Conservation (phyloP, 1,140 invertebrate species). For the Orius insidiosus region DNA sequence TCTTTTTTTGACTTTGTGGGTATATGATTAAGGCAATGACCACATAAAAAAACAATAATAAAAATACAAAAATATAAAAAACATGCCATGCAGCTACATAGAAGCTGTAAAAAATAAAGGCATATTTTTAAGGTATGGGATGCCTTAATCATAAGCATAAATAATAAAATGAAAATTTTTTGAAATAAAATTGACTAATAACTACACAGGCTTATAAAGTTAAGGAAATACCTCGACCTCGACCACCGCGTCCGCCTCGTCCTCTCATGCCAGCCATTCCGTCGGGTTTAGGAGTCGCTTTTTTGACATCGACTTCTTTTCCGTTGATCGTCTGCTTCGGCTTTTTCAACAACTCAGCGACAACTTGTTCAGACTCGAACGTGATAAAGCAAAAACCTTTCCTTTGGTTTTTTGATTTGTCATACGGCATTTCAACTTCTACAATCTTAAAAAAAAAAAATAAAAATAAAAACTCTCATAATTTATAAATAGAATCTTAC, state of each 20-base stretch:
- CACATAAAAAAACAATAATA: neutral
- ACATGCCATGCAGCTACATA: neutral
- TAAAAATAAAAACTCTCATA: no score
- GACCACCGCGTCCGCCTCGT: constrained; percentile 46
- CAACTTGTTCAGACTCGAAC: constrained; percentile 82
- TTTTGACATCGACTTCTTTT: constrained; percentile 88
- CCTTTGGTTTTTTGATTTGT: constrained; percentile 88
- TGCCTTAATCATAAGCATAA: neutral
- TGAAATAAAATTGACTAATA: neutral
- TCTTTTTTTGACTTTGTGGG: no score
- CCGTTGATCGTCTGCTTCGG: constrained; percentile 83
- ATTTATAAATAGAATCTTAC: no score
- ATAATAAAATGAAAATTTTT: neutral
- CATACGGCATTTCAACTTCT: constrained; percentile 89
- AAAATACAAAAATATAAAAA: neutral
- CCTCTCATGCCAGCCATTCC: constrained; percentile 52
- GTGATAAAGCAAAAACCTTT: constrained; percentile 92
- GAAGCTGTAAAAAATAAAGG: neutral
- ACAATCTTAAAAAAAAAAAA: constrained; percentile 74
- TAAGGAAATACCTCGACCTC: constrained; percentile 25
- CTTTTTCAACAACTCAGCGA: constrained; percentile 74
- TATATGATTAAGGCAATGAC: neutral
- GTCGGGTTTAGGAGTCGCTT: constrained; percentile 76
- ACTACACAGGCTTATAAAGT: no score
- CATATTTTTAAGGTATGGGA: no score